Percentiles rank a stretch among this genome's conserved stretches.
Conservation (phyloP, 2,113 vertebrate species). For the Hemiscyllium ocellatum region DNA sequence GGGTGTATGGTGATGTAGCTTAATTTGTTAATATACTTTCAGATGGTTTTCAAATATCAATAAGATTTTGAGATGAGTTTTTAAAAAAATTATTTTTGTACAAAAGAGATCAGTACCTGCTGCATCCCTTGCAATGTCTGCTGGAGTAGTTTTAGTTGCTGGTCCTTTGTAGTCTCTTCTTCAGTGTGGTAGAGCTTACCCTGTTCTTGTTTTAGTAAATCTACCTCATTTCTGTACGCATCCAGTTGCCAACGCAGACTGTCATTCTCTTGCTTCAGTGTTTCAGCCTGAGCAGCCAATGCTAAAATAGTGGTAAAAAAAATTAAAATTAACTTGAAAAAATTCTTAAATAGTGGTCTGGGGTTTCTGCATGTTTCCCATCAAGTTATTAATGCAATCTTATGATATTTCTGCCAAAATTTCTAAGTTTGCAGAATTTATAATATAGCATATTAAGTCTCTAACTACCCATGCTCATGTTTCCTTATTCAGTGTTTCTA, state of each 20-base stretch:
- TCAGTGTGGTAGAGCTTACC: constrained; percentile 71
- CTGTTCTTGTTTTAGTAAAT: constrained; percentile 89
- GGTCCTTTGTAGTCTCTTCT: constrained; percentile 77
- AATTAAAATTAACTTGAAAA: constrained; percentile 32
- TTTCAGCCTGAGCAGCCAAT: constrained; percentile 73
- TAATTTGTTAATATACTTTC: neutral
- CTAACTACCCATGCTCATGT: neutral
- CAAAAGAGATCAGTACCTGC: constrained; percentile 62
- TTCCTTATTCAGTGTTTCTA: too few species aligned
- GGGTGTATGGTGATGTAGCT: neutral
- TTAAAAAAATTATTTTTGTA: neutral
- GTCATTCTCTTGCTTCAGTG: constrained; percentile 89
- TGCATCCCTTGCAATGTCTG: constrained; percentile 94
- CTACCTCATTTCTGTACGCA: constrained; percentile 88
- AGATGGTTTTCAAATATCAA: neutral
- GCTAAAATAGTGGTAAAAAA: constrained; percentile 44
- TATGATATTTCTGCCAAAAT: too few species aligned
- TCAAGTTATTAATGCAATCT: neutral
- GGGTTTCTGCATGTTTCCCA: neutral
- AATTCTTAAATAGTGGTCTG: neutral
- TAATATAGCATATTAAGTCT: neutral
- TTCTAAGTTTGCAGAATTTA: neutral
- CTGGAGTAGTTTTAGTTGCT: constrained; percentile 86
- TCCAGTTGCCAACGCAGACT: constrained; percentile 92
- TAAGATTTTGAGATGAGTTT: too few species aligned